Percentiles rank a stretch among this genome's conserved stretches.
Conservation (phyloP, 1,140 invertebrate genomes). For the Metaphire vulgaris region DNA sequence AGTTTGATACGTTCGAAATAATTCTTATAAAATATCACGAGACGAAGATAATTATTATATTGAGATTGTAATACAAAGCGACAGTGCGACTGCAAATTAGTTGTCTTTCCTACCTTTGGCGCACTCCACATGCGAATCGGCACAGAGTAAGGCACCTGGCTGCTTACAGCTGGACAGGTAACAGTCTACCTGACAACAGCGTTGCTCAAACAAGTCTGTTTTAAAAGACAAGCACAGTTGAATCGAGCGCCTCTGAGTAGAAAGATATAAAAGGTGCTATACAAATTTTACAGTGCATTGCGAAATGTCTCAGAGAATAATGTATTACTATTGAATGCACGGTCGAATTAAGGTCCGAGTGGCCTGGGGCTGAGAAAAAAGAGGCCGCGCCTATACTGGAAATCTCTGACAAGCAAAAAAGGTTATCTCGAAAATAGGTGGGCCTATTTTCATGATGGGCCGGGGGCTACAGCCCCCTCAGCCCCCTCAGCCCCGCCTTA, state of each 20-base stretch:
- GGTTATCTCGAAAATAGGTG: too few species aligned
- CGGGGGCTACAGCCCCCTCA: too few species aligned
- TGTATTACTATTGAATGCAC: not conserved
- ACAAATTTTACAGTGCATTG: not conserved
- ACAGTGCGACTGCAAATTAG: too few species aligned
- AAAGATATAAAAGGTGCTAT: not conserved
- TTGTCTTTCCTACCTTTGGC: not conserved
- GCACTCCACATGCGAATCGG: not conserved
- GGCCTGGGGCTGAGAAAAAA: too few species aligned
- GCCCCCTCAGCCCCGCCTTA: too few species aligned
- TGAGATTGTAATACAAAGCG: not conserved
- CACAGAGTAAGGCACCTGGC: not conserved
- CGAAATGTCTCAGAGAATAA: not conserved
- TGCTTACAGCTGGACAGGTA: not conserved
- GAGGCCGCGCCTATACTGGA: too few species aligned
- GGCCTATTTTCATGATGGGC: too few species aligned
- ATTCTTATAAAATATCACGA: not conserved
- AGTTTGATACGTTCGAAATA: not conserved
- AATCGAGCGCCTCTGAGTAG: not conserved
- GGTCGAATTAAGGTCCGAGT: not conserved
- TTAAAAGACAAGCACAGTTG: not conserved
- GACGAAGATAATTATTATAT: not conserved
- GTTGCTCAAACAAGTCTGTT: not conserved
- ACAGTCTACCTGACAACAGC: not conserved
- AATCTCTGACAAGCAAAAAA: too few species aligned